Evolutionary conservation across 1,140 invertebrate species (phyloP).

Genomic region (Listronotus oregonensis): DNA sequence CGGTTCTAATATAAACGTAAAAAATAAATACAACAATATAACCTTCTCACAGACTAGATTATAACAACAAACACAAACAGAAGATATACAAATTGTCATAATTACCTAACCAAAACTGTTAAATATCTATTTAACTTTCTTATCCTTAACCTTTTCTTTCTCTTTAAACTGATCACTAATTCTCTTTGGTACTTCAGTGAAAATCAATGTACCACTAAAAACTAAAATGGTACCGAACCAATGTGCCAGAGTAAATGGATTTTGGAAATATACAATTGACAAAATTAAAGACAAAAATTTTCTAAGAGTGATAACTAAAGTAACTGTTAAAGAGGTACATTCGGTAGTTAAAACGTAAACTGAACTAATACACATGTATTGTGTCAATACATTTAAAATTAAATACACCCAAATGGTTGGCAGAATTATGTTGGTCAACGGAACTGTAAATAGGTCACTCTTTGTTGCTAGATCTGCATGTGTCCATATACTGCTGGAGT

Average conservation of each 20-base stretch:
- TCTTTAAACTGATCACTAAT: constrained; percentile 3
- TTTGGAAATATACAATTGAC: constrained; percentile 94
- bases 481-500: constrained; percentile 74
- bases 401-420: constrained; percentile 82
- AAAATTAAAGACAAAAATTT: constrained; percentile 95
- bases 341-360: constrained; percentile 94
- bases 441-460: constrained; percentile 60
- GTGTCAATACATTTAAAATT: constrained; percentile 85
- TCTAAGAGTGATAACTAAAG: constrained; percentile 90
- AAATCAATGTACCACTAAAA: constrained; percentile 91
- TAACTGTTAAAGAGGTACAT: constrained; percentile 92
- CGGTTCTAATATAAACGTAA: too few species aligned
- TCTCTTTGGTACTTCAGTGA: constrained; percentile 71
- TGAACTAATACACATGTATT: constrained; percentile 94
- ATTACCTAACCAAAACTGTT: too few species aligned
- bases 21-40: too few species aligned
- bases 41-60: too few species aligned
- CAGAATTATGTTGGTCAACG: constrained; percentile 60
- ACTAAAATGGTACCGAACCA: constrained; percentile 92
- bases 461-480: constrained; percentile 68
- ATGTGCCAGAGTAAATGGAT: constrained; percentile 90
- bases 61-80: too few species aligned
- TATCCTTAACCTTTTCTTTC: neutral
- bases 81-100: too few species aligned
- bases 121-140: neutral